Percentiles rank a stretch among this genome's conserved stretches.
Conservation (phyloP, 2,797 vertebrate species). For the Caiman crocodilus region DNA sequence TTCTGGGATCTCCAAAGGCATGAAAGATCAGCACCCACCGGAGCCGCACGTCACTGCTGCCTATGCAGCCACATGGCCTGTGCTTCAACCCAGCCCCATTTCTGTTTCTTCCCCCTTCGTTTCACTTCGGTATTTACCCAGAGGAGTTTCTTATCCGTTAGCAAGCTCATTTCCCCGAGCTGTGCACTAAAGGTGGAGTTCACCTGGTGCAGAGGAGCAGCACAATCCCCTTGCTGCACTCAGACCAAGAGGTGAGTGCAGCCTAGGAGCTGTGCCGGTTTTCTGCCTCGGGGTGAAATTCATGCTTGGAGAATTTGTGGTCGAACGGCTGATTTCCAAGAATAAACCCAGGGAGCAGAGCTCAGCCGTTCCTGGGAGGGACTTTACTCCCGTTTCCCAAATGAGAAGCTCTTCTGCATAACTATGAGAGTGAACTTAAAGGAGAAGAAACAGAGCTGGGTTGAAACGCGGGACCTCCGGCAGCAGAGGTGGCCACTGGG, state of each 20-base stretch:
- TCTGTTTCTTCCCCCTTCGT: too few relatives aligned
- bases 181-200: not conserved
- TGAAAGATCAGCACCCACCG: not conserved
- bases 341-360: slow-evolving; percentile 46
- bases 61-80: not conserved
- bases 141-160: not conserved
- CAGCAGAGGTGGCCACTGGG: rapidly evolving
- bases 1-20: not conserved
- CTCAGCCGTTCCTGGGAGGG: too few relatives aligned
- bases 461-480: rapidly evolving
- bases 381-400: not conserved
- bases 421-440: slow-evolving; percentile 51
- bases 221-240: not conserved
- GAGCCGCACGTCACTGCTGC: not conserved
- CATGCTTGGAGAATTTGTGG: slow-evolving; percentile 39
- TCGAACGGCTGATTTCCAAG: not conserved
- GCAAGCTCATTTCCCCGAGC: not conserved
- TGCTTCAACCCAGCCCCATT: too few relatives aligned
- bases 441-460: not conserved
- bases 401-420: not conserved
- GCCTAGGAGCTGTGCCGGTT: not conserved
- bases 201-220: not conserved
- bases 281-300: not conserved
- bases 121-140: too few relatives aligned
- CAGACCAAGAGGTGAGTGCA: rapidly evolving